Evolutionary conservation across 2,797 vertebrate genomes (phyloP), one percentile per base, ranked within the genome.

Genomic region (Crenuchus spilurus): DNA sequence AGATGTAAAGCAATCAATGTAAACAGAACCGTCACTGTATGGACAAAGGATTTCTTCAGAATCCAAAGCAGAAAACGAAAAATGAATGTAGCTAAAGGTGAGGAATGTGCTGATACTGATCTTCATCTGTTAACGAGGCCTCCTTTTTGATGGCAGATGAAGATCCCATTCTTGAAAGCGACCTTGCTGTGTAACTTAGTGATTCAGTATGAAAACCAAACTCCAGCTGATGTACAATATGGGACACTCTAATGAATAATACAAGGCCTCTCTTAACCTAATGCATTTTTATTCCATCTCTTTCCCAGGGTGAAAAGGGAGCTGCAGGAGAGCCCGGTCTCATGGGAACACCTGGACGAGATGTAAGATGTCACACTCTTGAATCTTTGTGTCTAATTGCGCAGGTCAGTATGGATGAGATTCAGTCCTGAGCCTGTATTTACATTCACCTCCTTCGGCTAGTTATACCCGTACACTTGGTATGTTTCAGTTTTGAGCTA

Each of bases 271-370:
- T 10, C 20, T 20, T 54, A 39, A 42, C 49, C 6, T n/a, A 22
- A 41, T 71, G 18, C 74, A 28, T 76, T 54, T n/a, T 11, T 46
- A 37, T 74, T 73, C 16, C 18, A 14, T 70, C 69, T 35, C 20
- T 41, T 67, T 57, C 55, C 55, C 52, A 94, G 91, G 90, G 89
- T 82, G 92, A 91, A 85, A 91, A 89, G 62, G 91, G 90, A 84
- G 80, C 85, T 66, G 78, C 78, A 73, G 91, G 92, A 83, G 85
- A 90, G 69, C 80, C 64, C 60, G 92, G 92, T 79, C 75, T 82
- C 26, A 72, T 84, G 71, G 94, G 94, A 51, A 33, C 75, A 80
- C 86, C 79, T 57, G 90, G 88, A 82, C 81, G 82, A 84, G 64
- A 92, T 80, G 91, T 93, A 90, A 90, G 77, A 26, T 39, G 30